These are phyloP conservation scores for Lepidurus arcticus DNA, from an alignment of 1,140 invertebrate species.

Conservation along the genomic window DNA sequence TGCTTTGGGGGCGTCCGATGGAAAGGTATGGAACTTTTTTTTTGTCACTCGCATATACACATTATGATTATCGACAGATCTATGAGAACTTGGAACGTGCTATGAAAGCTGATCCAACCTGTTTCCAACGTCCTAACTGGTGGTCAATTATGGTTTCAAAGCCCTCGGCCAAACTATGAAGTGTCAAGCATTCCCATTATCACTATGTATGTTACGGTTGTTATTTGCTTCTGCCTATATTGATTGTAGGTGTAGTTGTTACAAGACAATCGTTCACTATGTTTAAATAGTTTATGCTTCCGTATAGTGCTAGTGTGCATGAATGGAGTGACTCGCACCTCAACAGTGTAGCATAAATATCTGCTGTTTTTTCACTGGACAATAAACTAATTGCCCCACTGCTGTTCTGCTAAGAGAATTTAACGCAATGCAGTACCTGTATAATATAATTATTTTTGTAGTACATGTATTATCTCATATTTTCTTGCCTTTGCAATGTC, in stretches of 20 bases:
- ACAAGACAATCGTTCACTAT: background rate
- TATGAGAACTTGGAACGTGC: background rate
- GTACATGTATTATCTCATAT: no score
- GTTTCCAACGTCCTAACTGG: background rate
- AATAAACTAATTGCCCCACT: no score
- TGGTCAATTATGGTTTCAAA: background rate
- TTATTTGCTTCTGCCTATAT: background rate
- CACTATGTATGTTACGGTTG: background rate
- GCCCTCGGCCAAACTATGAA: background rate
- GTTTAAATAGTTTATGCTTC: background rate
- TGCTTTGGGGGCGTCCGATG: slow-evolving; percentile 68
- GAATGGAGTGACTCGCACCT: no score
- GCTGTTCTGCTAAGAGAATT: no score
- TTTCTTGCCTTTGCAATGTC: no score
- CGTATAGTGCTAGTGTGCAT: no score
- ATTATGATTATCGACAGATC: background rate
- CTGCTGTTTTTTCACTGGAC: no score
- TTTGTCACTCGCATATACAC: background rate
- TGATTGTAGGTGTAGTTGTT: background rate
- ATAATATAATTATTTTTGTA: no score
- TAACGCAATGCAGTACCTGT: no score
- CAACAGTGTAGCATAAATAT: no score
- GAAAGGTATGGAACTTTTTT: slow-evolving; percentile 60
- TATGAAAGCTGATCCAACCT: background rate
- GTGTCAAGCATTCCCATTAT: background rate